Conservation (phyloP, 2,113 vertebrate genomes). For the Onychostoma macrolepis region DNA sequence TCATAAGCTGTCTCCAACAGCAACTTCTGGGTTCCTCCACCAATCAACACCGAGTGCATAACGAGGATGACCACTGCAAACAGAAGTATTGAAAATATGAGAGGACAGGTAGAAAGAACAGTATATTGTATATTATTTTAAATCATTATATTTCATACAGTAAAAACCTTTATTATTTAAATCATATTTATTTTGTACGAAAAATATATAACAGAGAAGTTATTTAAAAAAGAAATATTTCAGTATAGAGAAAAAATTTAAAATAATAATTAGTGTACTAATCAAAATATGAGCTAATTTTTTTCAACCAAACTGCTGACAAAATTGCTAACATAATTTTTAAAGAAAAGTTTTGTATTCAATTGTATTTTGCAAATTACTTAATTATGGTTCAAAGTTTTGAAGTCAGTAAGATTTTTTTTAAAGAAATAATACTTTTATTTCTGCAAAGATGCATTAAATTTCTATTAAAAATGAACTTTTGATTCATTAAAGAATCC, state of each 20-base stretch:
- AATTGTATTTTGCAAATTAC: background rate
- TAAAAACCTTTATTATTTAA: background rate
- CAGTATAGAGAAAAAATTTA: too few species aligned
- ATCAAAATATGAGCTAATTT: too few species aligned
- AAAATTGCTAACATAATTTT: background rate
- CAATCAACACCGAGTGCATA: slow-evolving; percentile 82
- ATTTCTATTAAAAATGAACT: background rate
- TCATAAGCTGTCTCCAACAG: slow-evolving; percentile 78
- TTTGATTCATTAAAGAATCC: background rate
- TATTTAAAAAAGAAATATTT: too few species aligned
- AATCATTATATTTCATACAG: background rate
- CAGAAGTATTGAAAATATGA: background rate
- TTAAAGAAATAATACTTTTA: background rate
- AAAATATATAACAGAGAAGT: too few species aligned
- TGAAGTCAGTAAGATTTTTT: background rate
- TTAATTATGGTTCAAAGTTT: background rate
- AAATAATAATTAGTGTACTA: too few species aligned
- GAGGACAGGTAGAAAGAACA: background rate
- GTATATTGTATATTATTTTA: background rate
- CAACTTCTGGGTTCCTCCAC: slow-evolving; percentile 71
- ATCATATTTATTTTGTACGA: too few species aligned
- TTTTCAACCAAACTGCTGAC: background rate
- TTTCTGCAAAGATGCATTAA: background rate
- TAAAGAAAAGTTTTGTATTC: background rate
- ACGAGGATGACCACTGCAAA: slow-evolving; percentile 78